Conservation (phyloP, 2,113 vertebrate species). For the Dermatemys mawii region DNA sequence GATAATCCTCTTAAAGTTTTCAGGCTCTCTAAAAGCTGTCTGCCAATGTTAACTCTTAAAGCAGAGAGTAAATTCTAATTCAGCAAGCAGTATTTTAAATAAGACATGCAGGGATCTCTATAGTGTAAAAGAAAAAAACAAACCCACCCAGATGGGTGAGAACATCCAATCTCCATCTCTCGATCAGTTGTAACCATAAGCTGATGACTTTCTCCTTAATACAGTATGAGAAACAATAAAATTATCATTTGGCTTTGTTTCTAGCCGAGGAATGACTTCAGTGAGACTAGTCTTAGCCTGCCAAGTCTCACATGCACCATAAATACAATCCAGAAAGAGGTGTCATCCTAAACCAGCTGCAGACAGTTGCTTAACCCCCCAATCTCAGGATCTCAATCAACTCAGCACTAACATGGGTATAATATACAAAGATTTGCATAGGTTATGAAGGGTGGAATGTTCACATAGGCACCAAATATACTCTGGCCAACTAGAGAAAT, state of each 20-base stretch:
- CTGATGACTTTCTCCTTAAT: background rate
- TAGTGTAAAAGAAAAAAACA: background rate
- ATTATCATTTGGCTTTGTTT: background rate
- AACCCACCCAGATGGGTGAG: fast-evolving
- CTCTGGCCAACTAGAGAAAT: background rate
- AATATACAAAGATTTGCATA: background rate
- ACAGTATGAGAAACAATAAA: background rate
- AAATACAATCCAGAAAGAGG: background rate
- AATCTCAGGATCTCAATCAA: background rate
- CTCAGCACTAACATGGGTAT: background rate
- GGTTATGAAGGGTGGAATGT: background rate
- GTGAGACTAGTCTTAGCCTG: background rate
- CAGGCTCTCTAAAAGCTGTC: background rate
- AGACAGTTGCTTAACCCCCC: background rate
- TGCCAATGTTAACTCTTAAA: slow-evolving; percentile 28
- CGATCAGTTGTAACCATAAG: background rate
- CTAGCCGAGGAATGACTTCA: background rate
- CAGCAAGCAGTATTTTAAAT: slow-evolving; percentile 10
- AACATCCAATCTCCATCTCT: background rate
- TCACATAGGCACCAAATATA: background rate
- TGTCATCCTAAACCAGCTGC: too few species aligned
- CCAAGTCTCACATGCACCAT: background rate
- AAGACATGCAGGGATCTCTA: slow-evolving; percentile 7
- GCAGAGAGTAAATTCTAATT: background rate
- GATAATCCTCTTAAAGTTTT: slow-evolving; percentile 6